Evolutionary conservation across 2,797 vertebrate species (phyloP), one percentile per base, ranked within the genome.

Genomic region (Sitta carolinensis): DNA sequence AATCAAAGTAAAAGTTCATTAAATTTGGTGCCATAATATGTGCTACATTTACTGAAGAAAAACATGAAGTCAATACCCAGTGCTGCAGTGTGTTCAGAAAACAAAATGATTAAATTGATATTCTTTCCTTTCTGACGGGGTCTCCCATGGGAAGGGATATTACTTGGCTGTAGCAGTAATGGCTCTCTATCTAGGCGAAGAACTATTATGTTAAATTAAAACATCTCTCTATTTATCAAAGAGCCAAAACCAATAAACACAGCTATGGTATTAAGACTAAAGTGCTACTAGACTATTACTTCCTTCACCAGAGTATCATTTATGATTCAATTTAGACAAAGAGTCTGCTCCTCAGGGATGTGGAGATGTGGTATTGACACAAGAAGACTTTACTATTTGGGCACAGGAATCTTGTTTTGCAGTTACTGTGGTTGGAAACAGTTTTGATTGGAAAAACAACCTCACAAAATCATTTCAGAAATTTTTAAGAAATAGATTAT

Each of bases 191-290:
- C 87, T 95, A 43, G 91, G 81, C 23, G 1, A 76, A 95, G 51
- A 82, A 80, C 52, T 67, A 81, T 88, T 84, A 84, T 3, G 62
- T 67, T 93, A 82, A 87, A 95, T 93, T 96, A 93, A 94, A 96
- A 81, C 62, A 43, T 94, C 76, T 76, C 54, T 47, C 63, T 94
- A 30, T 93, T 94, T 95, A 93, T 96, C 82, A 88, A 86, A 70
- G 26, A 86, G 81, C 64, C 86, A 77, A 90, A 94, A 78, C 58
- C 84, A 94, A 93, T 94, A 91, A 84, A 89, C 62, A 92, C 38
- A 73, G 47, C 50, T n/a, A 10, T 66, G 66, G 38, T 26, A 86
- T 72, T 87, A 83, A 34, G 80, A 75, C 45, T 57, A 80, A 94
- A 94, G 74, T 87, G 66, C 76, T 94, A 87, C 79, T 88, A 78